These are phyloP conservation scores for Nebria brevicollis DNA, from an alignment of 2,888 invertebrate genomes.

Conservation along the genomic window DNA sequence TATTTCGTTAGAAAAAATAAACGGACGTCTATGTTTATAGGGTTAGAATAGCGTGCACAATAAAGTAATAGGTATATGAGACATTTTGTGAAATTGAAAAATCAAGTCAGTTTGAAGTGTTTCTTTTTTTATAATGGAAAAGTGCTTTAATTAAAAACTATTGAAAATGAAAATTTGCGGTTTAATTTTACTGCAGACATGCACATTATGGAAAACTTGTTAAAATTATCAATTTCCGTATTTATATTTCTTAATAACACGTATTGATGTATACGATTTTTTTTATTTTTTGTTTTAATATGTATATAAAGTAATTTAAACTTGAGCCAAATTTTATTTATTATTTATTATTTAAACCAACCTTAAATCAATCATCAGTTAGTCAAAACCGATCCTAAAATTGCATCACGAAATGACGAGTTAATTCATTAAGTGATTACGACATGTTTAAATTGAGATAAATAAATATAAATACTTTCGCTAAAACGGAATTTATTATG, in stretches of 20 bases:
- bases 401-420: too few relatives aligned
- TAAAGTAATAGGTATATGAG: neutral
- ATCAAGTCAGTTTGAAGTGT: constrained; percentile 4
- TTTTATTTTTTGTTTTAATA: too few relatives aligned
- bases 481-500: neutral
- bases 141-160: neutral
- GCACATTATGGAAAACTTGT: neutral
- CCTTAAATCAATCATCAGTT: too few relatives aligned
- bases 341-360: too few relatives aligned
- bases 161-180: neutral
- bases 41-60: neutral
- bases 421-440: neutral
- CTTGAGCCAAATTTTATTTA: too few relatives aligned
- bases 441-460: neutral
- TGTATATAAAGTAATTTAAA: too few relatives aligned
- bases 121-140: constrained; percentile 8
- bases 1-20: neutral
- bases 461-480: neutral
- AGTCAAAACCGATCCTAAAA: too few relatives aligned
- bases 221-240: neutral
- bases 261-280: neutral
- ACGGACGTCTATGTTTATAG: neutral
- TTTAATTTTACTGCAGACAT: constrained; percentile 1
- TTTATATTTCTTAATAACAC: neutral
- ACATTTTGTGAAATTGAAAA: constrained; percentile 22